Conservation (phyloP, 2,888 invertebrate species). For the Calliphora vomitoria region DNA sequence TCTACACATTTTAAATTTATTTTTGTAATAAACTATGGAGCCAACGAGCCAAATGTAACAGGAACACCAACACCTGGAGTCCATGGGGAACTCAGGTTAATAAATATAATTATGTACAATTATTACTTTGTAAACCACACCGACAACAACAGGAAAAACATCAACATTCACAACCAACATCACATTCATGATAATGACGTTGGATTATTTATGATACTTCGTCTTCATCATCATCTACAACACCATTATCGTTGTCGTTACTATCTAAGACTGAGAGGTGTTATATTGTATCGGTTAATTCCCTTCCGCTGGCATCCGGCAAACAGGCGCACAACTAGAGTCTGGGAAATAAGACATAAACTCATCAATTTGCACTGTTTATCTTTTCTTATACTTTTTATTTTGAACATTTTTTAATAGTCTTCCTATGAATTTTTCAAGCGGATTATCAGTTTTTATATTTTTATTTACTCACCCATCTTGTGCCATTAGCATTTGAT, state of each 20-base stretch:
- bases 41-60: neutral
- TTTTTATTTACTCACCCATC: neutral
- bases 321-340: slow-evolving; percentile 3
- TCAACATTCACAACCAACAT: slow-evolving; percentile 14
- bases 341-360: slow-evolving; percentile 34
- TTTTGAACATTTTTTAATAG: slow-evolving; percentile 15
- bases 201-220: slow-evolving; percentile 11
- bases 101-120: slow-evolving; percentile 60
- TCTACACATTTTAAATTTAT: slow-evolving; percentile 38
- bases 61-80: slow-evolving; percentile 40
- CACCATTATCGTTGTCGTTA: neutral
- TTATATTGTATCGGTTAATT: slow-evolving; percentile 32
- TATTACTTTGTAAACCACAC: slow-evolving; percentile 52
- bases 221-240: neutral
- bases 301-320: slow-evolving; percentile 39
- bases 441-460: slow-evolving; percentile 27
- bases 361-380: slow-evolving; percentile 44
- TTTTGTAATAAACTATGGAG: neutral
- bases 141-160: slow-evolving; percentile 10
- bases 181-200: slow-evolving; percentile 1
- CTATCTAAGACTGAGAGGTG: slow-evolving; percentile 4
- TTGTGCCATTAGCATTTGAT: neutral
- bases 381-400: slow-evolving; percentile 21
- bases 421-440: slow-evolving; percentile 23
- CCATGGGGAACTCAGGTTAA: slow-evolving; percentile 42